Evolutionary conservation across 2,888 invertebrate species (phyloP).

Genomic region (Dastarcus helophoroides): DNA sequence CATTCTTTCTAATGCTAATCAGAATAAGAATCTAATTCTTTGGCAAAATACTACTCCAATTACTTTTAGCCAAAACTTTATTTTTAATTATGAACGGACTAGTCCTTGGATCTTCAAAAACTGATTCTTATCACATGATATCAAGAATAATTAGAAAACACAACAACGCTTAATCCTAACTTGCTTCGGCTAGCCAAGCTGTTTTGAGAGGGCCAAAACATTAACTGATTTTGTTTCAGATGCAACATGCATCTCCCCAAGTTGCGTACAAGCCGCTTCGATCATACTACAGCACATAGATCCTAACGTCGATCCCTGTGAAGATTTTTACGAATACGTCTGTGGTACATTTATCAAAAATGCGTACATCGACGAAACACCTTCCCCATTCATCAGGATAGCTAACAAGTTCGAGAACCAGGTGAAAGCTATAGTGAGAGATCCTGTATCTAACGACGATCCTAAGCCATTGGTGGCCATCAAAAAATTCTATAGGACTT

Average conservation of each 20-base stretch:
- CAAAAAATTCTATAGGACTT: slow-evolving; percentile 20
- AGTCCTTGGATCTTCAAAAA: too few relatives aligned
- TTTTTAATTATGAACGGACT: too few relatives aligned
- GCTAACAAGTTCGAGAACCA: slow-evolving; percentile 15
- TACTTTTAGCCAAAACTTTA: too few relatives aligned
- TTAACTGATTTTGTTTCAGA: too few relatives aligned
- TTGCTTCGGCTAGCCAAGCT: too few relatives aligned
- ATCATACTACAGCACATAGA: slow-evolving; percentile 57
- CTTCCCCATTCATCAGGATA: slow-evolving; percentile 11
- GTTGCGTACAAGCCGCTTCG: slow-evolving; percentile 67
- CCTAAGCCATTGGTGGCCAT: slow-evolving; percentile 16
- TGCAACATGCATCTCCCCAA: slow-evolving; percentile 43
- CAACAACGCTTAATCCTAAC: too few relatives aligned
- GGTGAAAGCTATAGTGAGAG: slow-evolving; percentile 18
- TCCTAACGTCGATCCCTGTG: slow-evolving; percentile 55
- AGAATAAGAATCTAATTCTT: too few relatives aligned
- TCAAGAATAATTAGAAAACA: too few relatives aligned
- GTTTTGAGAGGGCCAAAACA: too few relatives aligned
- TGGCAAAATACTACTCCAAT: too few relatives aligned
- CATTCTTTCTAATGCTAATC: too few relatives aligned
- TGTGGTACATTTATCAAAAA: slow-evolving; percentile 59
- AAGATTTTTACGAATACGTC: slow-evolving; percentile 65
- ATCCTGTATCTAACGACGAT: slow-evolving; percentile 9
- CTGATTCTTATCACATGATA: too few relatives aligned
- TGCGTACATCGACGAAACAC: slow-evolving; percentile 36